These are phyloP conservation scores for Smittia aterrima DNA, from an alignment of 2,888 invertebrate species.

Conservation along the genomic window DNA sequence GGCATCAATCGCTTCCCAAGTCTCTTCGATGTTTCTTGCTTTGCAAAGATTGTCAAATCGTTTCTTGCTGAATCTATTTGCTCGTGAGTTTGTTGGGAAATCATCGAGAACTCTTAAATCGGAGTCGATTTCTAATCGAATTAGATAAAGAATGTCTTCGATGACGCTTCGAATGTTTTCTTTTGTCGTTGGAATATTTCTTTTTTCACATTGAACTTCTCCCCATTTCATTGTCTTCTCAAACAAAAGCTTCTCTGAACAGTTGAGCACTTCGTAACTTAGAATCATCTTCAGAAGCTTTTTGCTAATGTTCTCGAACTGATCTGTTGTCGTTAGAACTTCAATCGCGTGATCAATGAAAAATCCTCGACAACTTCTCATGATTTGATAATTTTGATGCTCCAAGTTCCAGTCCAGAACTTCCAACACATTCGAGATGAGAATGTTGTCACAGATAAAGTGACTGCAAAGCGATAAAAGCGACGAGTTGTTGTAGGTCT, in stretches of 20 bases:
- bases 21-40: not conserved
- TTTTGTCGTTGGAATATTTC: too few relatives aligned
- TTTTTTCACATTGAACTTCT: not conserved
- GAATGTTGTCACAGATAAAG: not conserved
- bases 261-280: not conserved
- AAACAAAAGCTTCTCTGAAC: not conserved
- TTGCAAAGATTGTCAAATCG: not conserved
- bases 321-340: not conserved
- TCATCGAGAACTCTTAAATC: not conserved
- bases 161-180: not conserved
- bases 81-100: not conserved
- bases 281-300: not conserved
- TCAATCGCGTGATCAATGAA: not conserved
- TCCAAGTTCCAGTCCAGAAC: not conserved
- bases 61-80: not conserved
- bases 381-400: not conserved
- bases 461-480: not conserved
- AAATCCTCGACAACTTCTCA: conserved; percentile 5
- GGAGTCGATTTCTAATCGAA: not conserved
- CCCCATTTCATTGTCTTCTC: not conserved
- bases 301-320: not conserved
- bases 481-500: not conserved
- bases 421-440: not conserved
- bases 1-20: not conserved
- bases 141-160: not conserved